A percentile compares a stretch with the other conserved stretches of the same genome.
Conservation (phyloP, 2,888 invertebrate genomes). For the Xylota sylvarum region DNA sequence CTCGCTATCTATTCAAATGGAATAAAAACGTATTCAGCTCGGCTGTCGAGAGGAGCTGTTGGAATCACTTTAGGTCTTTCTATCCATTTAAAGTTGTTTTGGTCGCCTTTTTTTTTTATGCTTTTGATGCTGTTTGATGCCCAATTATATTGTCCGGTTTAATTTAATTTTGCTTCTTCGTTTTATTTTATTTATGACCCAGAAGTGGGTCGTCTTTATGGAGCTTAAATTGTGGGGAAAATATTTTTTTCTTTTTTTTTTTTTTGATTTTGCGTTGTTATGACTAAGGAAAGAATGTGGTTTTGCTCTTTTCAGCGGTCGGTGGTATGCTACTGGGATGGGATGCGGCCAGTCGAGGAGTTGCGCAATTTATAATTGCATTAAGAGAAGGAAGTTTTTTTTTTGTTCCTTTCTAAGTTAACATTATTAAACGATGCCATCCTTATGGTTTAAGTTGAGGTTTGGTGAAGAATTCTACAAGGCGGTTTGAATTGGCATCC, state of each 20-base stretch:
- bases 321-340: constrained; percentile 20
- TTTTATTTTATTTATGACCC: constrained; percentile 65
- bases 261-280: constrained; percentile 48
- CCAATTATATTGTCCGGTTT: constrained; percentile 74
- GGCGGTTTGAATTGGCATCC: too few species aligned
- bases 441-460: too few species aligned
- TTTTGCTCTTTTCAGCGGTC: constrained; percentile 63
- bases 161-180: constrained; percentile 69
- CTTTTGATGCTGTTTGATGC: constrained; percentile 54
- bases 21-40: constrained; percentile 56
- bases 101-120: constrained; percentile 8
- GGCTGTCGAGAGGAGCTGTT: constrained; percentile 24
- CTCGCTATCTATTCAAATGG: constrained; percentile 69
- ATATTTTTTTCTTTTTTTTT: neutral
- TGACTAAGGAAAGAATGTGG: constrained; percentile 39
- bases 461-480: too few species aligned
- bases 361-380: constrained; percentile 25
- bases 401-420: neutral
- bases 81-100: constrained; percentile 53
- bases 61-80: constrained; percentile 51
- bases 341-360: constrained; percentile 35
- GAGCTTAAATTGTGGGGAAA: constrained; percentile 50
- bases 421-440: neutral
- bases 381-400: constrained; percentile 1
- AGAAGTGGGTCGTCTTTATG: constrained; percentile 65